Evolutionary conservation across 2,888 invertebrate genomes (phyloP).

Genomic region (Nowickia ferox): DNA sequence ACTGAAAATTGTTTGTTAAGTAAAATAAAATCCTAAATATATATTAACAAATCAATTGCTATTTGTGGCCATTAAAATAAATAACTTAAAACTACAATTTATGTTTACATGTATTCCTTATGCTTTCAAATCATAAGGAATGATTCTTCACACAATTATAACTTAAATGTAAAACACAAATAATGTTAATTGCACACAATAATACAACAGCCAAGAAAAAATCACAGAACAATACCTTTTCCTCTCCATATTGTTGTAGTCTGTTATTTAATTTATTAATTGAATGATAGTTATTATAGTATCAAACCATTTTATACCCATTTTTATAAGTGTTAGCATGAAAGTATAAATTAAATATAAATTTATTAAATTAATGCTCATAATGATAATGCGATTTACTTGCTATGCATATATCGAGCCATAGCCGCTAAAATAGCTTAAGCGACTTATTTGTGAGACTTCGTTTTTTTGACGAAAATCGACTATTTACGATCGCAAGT

Average conservation of each 20-base stretch:
- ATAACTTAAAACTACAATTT: slow-evolving; percentile 14
- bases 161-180: slow-evolving; percentile 83
- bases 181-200: slow-evolving; percentile 83
- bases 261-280: slow-evolving; percentile 73
- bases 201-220: slow-evolving; percentile 82
- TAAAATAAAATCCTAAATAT: not conserved
- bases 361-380: slow-evolving; percentile 24
- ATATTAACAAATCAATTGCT: slow-evolving; percentile 47
- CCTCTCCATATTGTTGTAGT: slow-evolving; percentile 82
- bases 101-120: slow-evolving; percentile 14
- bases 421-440: no score
- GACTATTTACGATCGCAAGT: no score
- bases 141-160: slow-evolving; percentile 81
- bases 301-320: slow-evolving; percentile 47
- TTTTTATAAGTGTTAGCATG: slow-evolving; percentile 63
- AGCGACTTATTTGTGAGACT: no score
- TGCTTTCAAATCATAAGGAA: slow-evolving; percentile 78
- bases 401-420: slow-evolving; percentile 33
- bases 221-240: slow-evolving; percentile 84
- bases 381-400: not conserved
- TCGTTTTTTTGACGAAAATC: no score
- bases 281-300: slow-evolving; percentile 28
- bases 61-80: not conserved
- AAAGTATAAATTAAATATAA: slow-evolving; percentile 58
- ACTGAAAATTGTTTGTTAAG: no score